phyloP scores from a whole-genome alignment of 2,113 vertebrate species.

The Anser brachyrhynchus region DNA sequence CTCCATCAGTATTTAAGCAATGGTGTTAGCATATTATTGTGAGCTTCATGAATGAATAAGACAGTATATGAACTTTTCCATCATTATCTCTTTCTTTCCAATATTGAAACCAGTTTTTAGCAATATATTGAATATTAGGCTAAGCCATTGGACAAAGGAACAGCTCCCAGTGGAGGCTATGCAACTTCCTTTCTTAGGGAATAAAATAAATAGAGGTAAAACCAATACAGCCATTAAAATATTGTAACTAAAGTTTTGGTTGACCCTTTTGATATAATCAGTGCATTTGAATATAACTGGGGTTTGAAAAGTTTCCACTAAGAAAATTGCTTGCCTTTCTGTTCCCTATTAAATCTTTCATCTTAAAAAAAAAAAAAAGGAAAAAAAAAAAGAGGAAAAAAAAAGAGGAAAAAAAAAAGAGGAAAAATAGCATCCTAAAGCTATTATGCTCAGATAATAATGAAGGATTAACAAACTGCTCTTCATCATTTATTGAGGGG shows the following conservation, averaged over 20 bases:
- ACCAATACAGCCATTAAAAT: neutral
- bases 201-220: neutral
- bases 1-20: constrained; percentile 24
- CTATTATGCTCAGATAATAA: neutral
- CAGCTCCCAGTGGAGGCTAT: neutral
- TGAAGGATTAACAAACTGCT: neutral
- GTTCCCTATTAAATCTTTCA: neutral
- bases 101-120: neutral
- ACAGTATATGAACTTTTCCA: neutral
- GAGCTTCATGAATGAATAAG: constrained; percentile 17
- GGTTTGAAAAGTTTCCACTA: neutral
- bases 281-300: neutral
- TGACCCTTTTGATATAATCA: neutral
- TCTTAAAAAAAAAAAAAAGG: neutral
- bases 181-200: neutral
- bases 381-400: neutral
- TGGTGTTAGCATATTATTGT: neutral
- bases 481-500: neutral
- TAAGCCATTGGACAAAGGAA: neutral
- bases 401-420: neutral
- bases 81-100: neutral
- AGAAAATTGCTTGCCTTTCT: neutral
- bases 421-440: neutral
- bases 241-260: neutral
- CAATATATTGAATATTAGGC: neutral